These are phyloP conservation scores for Pteruthius melanotis DNA, from an alignment of 2,113 vertebrate genomes.

Conservation along the genomic window DNA sequence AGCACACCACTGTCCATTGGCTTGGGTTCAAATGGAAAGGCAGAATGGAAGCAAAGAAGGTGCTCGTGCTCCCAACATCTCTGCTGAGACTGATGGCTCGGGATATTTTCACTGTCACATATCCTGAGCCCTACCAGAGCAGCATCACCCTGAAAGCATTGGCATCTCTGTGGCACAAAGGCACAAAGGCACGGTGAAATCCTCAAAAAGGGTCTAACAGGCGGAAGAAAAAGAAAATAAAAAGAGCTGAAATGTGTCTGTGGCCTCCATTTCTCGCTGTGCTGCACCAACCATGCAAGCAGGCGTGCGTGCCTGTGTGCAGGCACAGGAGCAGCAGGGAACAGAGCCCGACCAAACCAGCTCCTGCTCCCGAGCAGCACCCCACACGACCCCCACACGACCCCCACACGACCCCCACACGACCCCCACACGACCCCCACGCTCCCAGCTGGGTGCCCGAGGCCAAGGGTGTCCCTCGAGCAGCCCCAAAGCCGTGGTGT, in stretches of 20 bases:
- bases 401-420: no score
- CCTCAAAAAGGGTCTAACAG: not conserved
- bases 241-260: not conserved
- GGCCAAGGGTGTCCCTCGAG: not conserved
- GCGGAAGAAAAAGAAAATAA: no score
- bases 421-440: rapidly evolving
- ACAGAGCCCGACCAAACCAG: not conserved
- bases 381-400: rapidly evolving
- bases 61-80: rapidly evolving
- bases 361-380: not conserved
- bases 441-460: rapidly evolving
- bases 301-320: rapidly evolving
- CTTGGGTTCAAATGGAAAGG: not conserved
- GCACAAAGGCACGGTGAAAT: rapidly evolving
- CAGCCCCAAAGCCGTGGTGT: rapidly evolving
- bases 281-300: rapidly evolving
- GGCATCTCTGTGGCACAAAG: not conserved
- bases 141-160: not conserved
- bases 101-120: not conserved
- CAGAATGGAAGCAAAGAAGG: not conserved
- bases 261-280: rapidly evolving
- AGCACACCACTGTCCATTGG: rapidly evolving
- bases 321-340: rapidly evolving
- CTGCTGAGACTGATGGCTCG: not conserved
- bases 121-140: not conserved